These are phyloP conservation scores for Andrena haemorrhoa DNA, from an alignment of 2,888 invertebrate genomes.

Conservation along the genomic window DNA sequence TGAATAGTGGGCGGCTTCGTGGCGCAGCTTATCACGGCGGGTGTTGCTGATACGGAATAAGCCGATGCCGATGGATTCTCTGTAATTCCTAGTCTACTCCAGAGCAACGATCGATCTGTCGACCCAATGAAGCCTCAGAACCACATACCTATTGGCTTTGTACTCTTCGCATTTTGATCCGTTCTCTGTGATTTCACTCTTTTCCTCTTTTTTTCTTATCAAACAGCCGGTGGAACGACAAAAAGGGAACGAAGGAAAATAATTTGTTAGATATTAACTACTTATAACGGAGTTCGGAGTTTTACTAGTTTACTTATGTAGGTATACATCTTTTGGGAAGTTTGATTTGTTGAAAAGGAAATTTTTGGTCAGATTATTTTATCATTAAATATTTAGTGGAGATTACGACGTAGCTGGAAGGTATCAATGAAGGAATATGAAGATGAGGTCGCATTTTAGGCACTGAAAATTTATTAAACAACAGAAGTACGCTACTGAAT, in stretches of 20 bases:
- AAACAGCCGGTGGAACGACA: too few species aligned
- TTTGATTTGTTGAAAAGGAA: too few species aligned
- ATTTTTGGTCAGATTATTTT: too few species aligned
- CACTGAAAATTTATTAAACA: slow-evolving; percentile 66
- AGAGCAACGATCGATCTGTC: slow-evolving; percentile 50
- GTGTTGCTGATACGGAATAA: slow-evolving; percentile 68
- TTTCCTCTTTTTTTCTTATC: background rate
- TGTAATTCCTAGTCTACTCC: slow-evolving; percentile 55
- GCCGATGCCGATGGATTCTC: slow-evolving; percentile 56
- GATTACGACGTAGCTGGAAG: background rate
- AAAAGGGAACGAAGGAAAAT: too few species aligned
- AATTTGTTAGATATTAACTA: too few species aligned
- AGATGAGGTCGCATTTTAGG: slow-evolving; percentile 42
- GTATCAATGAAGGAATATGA: background rate
- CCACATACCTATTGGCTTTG: slow-evolving; percentile 19
- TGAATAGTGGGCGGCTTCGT: slow-evolving; percentile 73
- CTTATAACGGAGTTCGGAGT: too few species aligned
- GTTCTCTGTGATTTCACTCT: background rate
- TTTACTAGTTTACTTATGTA: too few species aligned
- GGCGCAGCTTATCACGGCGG: slow-evolving; percentile 65
- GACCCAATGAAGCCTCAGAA: slow-evolving; percentile 47
- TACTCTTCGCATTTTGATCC: slow-evolving; percentile 13
- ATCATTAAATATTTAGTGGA: background rate
- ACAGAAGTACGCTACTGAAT: slow-evolving; percentile 39
- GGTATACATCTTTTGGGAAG: too few species aligned